phyloP scores from a whole-genome alignment of 2,797 vertebrate genomes.

The Silurus aristotelis region DNA sequence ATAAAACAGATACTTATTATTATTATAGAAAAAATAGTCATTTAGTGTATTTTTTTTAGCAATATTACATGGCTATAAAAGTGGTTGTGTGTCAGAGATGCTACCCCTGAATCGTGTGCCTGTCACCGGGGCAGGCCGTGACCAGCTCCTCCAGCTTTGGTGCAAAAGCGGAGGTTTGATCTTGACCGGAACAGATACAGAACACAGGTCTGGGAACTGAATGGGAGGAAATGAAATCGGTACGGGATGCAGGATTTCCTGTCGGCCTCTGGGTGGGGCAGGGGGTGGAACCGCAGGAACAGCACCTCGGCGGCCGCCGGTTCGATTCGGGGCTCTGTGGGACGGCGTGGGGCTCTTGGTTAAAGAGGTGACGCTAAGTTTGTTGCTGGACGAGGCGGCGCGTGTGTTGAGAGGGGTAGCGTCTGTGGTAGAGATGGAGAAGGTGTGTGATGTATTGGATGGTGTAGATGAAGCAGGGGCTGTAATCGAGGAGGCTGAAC shows the following conservation, averaged over 20 bases:
- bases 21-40: slow-evolving; percentile 4
- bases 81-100: slow-evolving; percentile 57
- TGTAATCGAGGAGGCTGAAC: neutral
- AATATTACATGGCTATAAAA: neutral
- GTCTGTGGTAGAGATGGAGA: neutral
- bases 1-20: neutral
- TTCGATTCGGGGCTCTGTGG: neutral
- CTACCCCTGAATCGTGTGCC: slow-evolving; percentile 32
- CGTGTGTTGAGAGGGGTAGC: neutral
- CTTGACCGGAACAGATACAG: slow-evolving; percentile 18
- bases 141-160: slow-evolving; percentile 45
- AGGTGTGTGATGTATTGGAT: neutral
- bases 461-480: neutral
- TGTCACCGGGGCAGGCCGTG: neutral
- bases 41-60: neutral
- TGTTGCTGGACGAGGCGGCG: neutral
- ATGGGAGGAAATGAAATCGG: slow-evolving; percentile 73
- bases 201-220: slow-evolving; percentile 58
- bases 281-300: neutral
- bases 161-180: slow-evolving; percentile 6
- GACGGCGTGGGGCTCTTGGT: neutral
- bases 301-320: neutral
- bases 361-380: neutral
- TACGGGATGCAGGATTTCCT: slow-evolving; percentile 69
- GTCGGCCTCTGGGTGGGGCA: slow-evolving; percentile 54